These are phyloP conservation scores for Rhinolophus ferrumequinum DNA, from an alignment of 2,113 vertebrate species.

Conservation along the genomic window DNA sequence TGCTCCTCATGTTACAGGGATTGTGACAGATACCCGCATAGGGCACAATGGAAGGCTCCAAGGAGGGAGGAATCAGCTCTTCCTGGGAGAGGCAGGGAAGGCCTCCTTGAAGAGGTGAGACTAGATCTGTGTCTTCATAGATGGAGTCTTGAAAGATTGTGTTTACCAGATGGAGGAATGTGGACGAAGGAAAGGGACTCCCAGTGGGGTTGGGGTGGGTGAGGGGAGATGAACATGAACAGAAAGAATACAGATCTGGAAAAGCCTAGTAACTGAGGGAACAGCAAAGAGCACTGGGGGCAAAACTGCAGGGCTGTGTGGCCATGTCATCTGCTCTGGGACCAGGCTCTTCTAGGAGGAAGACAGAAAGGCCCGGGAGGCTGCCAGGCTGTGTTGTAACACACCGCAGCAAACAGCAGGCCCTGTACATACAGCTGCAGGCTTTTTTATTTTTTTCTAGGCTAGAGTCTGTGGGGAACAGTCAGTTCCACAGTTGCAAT, in stretches of 20 bases:
- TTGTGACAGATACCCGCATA: background rate
- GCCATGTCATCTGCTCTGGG: slow-evolving; percentile 53
- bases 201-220: background rate
- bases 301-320: slow-evolving; percentile 38
- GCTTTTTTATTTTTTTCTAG: slow-evolving; percentile 40
- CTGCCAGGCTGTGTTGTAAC: slow-evolving; percentile 79
- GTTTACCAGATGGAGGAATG: background rate
- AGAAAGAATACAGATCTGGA: background rate
- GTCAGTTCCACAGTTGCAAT: slow-evolving; percentile 55
- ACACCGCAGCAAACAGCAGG: slow-evolving; percentile 68
- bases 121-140: background rate
- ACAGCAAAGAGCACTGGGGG: background rate
- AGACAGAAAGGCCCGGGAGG: slow-evolving; percentile 46
- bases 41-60: background rate
- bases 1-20: background rate
- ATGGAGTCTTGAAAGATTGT: background rate
- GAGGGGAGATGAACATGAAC: background rate
- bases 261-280: background rate
- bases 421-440: slow-evolving; percentile 70
- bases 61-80: background rate
- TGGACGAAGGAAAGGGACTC: background rate
- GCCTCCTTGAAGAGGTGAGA: background rate
- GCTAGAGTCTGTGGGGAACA: slow-evolving; percentile 66
- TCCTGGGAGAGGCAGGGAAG: background rate
- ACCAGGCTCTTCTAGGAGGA: slow-evolving; percentile 59